Evolutionary conservation across 2,888 invertebrate species (phyloP).

Genomic region (Emmelina monodactyla): DNA sequence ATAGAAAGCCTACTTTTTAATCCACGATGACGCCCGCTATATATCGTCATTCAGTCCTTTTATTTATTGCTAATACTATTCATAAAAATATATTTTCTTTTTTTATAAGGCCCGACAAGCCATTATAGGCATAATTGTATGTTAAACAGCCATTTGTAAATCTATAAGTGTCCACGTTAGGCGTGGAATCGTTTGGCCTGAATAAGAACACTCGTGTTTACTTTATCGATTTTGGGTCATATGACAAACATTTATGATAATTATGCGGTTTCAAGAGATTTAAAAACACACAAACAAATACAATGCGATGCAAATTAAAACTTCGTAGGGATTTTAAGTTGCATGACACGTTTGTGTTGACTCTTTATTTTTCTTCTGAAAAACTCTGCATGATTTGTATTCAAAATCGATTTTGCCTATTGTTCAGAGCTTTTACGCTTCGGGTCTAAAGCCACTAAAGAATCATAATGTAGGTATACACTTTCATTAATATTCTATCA

Average conservation of each 20-base stretch:
- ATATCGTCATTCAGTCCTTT: not conserved
- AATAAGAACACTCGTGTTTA: constrained; percentile 6
- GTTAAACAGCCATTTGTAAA: not conserved
- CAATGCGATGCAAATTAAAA: too few species aligned
- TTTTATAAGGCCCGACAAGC: not conserved
- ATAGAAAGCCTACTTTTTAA: constrained; percentile 18
- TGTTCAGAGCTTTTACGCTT: too few species aligned
- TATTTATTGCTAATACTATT: not conserved
- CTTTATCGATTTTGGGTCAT: constrained; percentile 4
- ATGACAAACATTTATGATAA: constrained; percentile 13
- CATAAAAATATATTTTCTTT: not conserved
- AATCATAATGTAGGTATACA: too few species aligned
- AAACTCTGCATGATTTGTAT: too few species aligned
- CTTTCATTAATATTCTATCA: too few species aligned
- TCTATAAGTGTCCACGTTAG: constrained; percentile 1
- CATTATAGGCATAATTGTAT: not conserved
- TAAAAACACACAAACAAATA: constrained; percentile 4
- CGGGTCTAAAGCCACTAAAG: too few species aligned
- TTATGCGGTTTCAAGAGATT: constrained; percentile 4
- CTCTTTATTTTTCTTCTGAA: too few species aligned
- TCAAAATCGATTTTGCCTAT: too few species aligned
- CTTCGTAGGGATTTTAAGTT: too few species aligned
- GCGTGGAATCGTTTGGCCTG: constrained; percentile 5
- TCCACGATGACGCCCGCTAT: constrained; percentile 1
- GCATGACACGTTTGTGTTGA: too few species aligned